phyloP scores from a whole-genome alignment of 2,797 vertebrate species.

The Molossus alvarezi region DNA sequence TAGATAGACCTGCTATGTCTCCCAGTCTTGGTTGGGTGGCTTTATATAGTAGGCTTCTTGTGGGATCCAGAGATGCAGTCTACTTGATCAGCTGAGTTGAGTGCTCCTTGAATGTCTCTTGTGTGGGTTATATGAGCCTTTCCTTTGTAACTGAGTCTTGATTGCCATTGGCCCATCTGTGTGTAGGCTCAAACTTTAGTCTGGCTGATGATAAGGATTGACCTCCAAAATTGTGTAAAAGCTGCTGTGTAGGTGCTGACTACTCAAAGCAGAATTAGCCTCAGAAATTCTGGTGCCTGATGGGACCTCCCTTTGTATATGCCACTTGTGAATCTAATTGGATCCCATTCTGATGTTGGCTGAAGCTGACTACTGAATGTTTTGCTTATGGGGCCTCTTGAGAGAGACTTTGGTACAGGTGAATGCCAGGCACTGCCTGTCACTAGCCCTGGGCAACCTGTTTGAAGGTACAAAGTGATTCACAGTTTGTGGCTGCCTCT shows the following conservation, averaged over 20 bases:
- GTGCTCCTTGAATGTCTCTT: not conserved
- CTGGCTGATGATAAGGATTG: not conserved
- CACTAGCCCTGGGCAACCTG: not conserved
- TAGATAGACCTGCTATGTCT: not conserved
- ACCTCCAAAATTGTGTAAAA: not conserved
- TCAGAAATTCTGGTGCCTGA: not conserved
- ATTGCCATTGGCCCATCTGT: not conserved
- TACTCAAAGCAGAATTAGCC: not conserved
- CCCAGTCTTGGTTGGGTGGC: not conserved
- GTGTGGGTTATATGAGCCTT: not conserved
- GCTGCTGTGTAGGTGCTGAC: not conserved
- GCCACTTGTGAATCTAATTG: not conserved
- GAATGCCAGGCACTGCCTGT: not conserved
- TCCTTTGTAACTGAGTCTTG: not conserved
- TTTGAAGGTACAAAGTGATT: not conserved
- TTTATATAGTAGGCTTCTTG: not conserved
- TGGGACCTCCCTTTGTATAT: not conserved
- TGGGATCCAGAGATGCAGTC: not conserved
- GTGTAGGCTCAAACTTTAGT: not conserved
- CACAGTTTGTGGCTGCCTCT: not conserved
- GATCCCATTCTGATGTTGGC: not conserved
- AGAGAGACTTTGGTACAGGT: not conserved
- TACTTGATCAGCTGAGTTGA: not conserved
- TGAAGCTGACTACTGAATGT: not conserved
- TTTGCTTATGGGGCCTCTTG: not conserved